phyloP scores from a whole-genome alignment of 2,888 invertebrate genomes.

The Thelaira solivaga region DNA sequence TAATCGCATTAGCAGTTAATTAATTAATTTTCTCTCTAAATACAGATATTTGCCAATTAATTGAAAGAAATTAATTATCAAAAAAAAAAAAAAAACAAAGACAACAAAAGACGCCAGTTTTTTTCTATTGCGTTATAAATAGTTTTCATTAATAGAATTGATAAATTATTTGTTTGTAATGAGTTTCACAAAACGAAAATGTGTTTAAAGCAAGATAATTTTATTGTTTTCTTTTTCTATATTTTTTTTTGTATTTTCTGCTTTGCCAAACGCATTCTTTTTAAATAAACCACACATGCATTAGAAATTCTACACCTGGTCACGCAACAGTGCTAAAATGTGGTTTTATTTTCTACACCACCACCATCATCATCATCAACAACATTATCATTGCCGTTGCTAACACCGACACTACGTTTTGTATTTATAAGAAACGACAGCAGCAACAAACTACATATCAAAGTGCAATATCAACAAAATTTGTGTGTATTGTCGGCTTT shows the following conservation, averaged over 20 bases:
- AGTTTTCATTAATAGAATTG: constrained; percentile 34
- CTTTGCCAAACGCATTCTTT: constrained; percentile 38
- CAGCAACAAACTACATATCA: background rate
- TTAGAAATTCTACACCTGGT: constrained; percentile 53
- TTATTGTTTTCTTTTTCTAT: constrained; percentile 2
- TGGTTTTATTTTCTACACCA: constrained; percentile 50
- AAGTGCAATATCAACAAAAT: background rate
- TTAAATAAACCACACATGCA: background rate
- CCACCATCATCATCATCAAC: background rate
- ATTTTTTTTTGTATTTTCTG: background rate
- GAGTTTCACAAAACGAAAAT: constrained; percentile 28
- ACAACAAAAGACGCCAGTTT: constrained; percentile 16
- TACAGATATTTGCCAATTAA: constrained; percentile 23
- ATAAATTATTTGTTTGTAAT: constrained; percentile 38
- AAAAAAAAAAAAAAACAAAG: too few relatives aligned
- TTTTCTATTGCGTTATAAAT: background rate
- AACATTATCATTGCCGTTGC: background rate
- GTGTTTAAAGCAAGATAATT: constrained; percentile 36
- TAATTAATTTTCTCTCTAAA: too few relatives aligned
- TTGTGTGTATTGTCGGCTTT: constrained; percentile 1
- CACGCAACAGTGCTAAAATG: constrained; percentile 52
- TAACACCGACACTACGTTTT: background rate
- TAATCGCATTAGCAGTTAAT: too few relatives aligned
- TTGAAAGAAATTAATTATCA: background rate
- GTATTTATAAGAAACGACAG: too few relatives aligned